Base-by-base conservation (phyloP, 2,888 invertebrate species). In the Steinernema hermaphroditum region DNA sequence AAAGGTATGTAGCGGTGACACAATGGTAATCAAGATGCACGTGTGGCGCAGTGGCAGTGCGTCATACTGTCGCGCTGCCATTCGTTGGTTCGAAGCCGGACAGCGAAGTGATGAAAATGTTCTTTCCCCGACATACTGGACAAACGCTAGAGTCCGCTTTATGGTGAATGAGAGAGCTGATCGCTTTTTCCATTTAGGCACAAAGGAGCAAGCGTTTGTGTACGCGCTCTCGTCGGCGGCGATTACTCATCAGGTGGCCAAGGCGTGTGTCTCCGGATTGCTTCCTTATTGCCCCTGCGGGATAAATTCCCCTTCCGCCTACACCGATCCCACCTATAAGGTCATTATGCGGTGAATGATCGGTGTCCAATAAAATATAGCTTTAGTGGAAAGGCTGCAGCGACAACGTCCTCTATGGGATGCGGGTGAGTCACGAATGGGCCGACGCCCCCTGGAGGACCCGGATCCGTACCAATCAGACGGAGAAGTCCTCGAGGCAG, bases 381-480 rank as follows among this genome's bases (percentile, higher is more conserved):
- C 73, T 77, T 70, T 92, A 93, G 87, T 93, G 93, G 93, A 93
- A 93, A 62, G 93, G 93, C 37, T 93, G 93, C 87, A 92, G 92
- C 0, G 93, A 93, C 85, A 92, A 93, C 88, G 90, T 91, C 83
- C 76, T 91, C 80, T 92, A 92, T 89, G 92, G 92, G 0, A 90
- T 69, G 73, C 89, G 91, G 32, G 92, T 92, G 84, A 91, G 91
- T 12, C 91, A 91, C 83, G 90, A 91, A 78, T 92, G 92, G 85
- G 89, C 92, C 62, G 92, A 92, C 82, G 84, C 86, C 2, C 80
- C 83, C 75, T 86, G 80, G 80, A 50, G 77, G 34, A 44, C 50
- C 8, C 8, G 43, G 69, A 69, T 43, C 1, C 34, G 49, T 14
- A 12, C n/a, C 16, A 62, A 62, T 19, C 32, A 29, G 8, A 62